These are phyloP conservation scores for Puffinus mauretanicus DNA, from an alignment of 2,113 vertebrate species.

Conservation along the genomic window DNA sequence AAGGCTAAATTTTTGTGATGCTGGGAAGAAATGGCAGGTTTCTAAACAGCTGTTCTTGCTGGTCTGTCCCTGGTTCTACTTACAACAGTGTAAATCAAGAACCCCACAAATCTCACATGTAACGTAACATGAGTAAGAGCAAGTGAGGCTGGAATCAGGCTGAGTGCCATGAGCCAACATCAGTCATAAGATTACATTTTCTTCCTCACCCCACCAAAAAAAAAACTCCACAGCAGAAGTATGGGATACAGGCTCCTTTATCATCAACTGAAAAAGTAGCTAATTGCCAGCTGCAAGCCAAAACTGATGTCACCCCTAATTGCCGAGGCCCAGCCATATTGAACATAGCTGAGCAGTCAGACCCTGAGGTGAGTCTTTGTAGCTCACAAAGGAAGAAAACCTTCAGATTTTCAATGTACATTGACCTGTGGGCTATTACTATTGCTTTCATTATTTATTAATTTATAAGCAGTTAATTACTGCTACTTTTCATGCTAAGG, in stretches of 20 bases:
- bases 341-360: background rate
- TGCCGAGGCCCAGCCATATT: background rate
- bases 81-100: background rate
- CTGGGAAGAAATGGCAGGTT: background rate
- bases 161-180: background rate
- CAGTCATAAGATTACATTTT: background rate
- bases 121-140: background rate
- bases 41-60: background rate
- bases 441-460: background rate
- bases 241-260: background rate
- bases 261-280: background rate
- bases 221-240: background rate
- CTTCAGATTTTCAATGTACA: background rate
- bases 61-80: background rate
- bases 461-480: background rate
- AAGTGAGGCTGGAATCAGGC: background rate
- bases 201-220: background rate
- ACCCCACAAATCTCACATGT: accelerated
- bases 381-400: background rate
- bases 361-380: background rate
- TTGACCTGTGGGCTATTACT: background rate
- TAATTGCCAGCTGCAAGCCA: background rate
- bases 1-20: background rate
- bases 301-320: background rate
- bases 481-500: background rate